Conservation (phyloP, 2,888 invertebrate species). For the Melipona bicolor region DNA sequence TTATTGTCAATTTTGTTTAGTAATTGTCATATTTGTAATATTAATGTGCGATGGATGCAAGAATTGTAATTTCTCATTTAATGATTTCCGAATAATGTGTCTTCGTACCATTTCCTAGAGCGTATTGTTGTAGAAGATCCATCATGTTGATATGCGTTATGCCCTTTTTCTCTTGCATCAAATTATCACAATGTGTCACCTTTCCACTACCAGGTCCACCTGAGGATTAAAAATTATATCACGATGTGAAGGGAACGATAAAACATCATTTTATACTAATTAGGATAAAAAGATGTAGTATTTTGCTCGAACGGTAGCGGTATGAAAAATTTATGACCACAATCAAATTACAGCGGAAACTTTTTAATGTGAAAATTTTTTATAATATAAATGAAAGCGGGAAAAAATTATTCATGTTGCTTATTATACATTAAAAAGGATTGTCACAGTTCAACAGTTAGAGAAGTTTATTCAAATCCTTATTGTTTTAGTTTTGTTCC, state of each 20-base stretch:
- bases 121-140: slow-evolving; percentile 94
- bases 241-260: neutral
- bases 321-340: neutral
- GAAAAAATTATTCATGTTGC: neutral
- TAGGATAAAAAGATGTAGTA: neutral
- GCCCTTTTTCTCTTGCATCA: slow-evolving; percentile 94
- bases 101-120: slow-evolving; percentile 92
- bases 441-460: neutral
- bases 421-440: neutral
- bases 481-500: neutral
- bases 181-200: slow-evolving; percentile 98
- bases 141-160: slow-evolving; percentile 96
- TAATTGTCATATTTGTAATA: neutral
- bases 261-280: neutral
- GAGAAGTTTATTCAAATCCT: neutral
- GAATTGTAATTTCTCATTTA: neutral
- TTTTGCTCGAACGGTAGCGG: neutral
- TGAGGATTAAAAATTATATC: slow-evolving; percentile 78
- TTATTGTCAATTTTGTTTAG: neutral
- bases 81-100: neutral
- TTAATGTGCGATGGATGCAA: too few relatives aligned
- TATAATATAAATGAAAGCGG: neutral
- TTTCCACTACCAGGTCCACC: slow-evolving; percentile 99
- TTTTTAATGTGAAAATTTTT: neutral
- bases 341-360: neutral